These are phyloP conservation scores for Lepisosteus oculatus DNA, from an alignment of 2,113 vertebrate species.

Conservation along the genomic window DNA sequence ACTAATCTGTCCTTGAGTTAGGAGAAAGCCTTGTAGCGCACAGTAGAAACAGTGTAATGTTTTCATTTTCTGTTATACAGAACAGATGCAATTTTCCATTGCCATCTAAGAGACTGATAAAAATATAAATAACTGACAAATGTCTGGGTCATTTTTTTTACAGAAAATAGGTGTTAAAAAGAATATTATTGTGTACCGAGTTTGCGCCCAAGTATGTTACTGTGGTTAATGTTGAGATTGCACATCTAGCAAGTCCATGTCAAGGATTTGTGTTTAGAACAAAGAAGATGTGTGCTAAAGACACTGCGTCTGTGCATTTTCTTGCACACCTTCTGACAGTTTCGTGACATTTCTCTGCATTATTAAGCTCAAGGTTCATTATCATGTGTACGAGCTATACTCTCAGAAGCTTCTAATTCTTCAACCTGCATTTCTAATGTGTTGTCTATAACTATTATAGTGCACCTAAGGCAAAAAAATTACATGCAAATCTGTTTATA, in stretches of 20 bases:
- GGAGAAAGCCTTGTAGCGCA: no score
- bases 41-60: no score
- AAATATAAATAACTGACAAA: conserved; percentile 18
- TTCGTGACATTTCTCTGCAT: conserved; percentile 70
- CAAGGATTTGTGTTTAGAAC: conserved; percentile 67
- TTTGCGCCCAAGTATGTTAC: background rate
- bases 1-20: no score
- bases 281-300: conserved; percentile 60
- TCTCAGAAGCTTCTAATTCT: conserved; percentile 67
- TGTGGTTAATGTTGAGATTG: conserved; percentile 2
- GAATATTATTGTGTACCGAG: background rate
- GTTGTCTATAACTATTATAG: conserved; percentile 58
- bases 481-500: conserved; percentile 44
- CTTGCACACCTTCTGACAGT: conserved; percentile 50
- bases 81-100: no score
- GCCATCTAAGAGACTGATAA: background rate
- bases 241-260: conserved; percentile 39
- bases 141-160: conserved; percentile 19
- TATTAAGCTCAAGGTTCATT: conserved; percentile 74
- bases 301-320: conserved; percentile 44
- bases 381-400: conserved; percentile 75
- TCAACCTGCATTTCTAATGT: conserved; percentile 63
- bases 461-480: conserved; percentile 43
- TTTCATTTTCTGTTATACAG: no score
- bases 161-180: background rate